Evolutionary conservation across 2,113 vertebrate genomes (phyloP), one percentile per base, ranked within the genome.

Genomic region (Aptenodytes forsteri): DNA sequence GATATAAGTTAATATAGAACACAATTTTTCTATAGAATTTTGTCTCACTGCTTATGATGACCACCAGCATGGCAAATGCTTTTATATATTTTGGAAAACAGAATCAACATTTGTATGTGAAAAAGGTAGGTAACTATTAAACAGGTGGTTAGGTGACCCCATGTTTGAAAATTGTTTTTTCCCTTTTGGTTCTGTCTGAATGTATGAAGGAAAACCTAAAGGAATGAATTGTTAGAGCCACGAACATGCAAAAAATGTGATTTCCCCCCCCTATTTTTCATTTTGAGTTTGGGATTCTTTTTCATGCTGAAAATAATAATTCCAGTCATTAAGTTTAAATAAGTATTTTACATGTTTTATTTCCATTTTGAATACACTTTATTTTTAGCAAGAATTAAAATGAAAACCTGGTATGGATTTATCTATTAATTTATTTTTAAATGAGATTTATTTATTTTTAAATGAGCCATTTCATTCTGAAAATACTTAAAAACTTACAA

Each of bases 201-300:
- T 59, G 9, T 67, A 19, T 44, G n/a, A 72, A 62, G 64, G 10
- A 75, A 69, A 3, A 52, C 27, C 16, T 52, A 46, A 59, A 86
- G 22, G 3, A 64, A 38, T 36, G 5, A 50, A 44, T 38, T 56
- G 1, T 13, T 70, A 47, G 19, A 34, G 10, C 4, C 5, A 10
- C 2, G 0, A 14, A 16, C 3, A 11, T 27, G 3, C 2, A 61
- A 59, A 84, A 81, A 40, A 4, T 6, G 1, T 12, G 1, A 9
- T 18, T 17, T 3, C 2, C 8, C 9, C 4, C 4, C 4, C 0
- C 3, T 18, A 6, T 42, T 55, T 90, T 61, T 69, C 5, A 18
- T 69, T 79, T 85, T 70, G 13, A 15, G 5, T 30, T 30, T 88
- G 38, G 3, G 5, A 11, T 6, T n/a, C 3, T 40, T 52, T 78